Conservation (phyloP, 2,888 invertebrate species). For the Stratiomys singularior region DNA sequence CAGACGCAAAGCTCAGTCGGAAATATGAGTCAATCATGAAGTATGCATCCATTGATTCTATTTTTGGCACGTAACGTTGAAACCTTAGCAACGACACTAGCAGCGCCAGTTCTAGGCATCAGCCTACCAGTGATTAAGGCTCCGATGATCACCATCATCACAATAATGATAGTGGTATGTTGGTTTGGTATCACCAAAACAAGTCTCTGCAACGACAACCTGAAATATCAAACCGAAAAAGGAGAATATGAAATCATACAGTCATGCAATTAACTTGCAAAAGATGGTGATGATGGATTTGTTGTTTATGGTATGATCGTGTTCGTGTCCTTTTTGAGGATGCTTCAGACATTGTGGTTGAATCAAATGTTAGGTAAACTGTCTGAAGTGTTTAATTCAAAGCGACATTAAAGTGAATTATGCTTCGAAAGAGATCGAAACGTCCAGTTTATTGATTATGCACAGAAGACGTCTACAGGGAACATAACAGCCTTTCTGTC, state of each 20-base stretch:
- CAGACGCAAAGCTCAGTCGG: conserved; percentile 12
- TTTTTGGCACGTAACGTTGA: not conserved
- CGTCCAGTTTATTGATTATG: not conserved
- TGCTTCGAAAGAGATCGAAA: not conserved
- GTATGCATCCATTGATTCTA: not conserved
- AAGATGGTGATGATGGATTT: conserved; percentile 13
- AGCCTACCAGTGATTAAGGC: not conserved
- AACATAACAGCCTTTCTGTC: not conserved
- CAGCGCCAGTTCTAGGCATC: not conserved
- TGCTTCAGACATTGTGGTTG: not conserved
- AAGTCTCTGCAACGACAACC: not conserved
- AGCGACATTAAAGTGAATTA: not conserved
- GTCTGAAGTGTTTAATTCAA: not conserved
- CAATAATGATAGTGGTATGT: not conserved
- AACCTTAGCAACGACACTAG: not conserved
- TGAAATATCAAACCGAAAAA: not conserved
- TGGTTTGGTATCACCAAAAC: not conserved
- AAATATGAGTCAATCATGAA: conserved; percentile 24
- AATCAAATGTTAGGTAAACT: not conserved
- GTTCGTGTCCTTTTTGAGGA: not conserved
- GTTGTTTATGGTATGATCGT: not conserved
- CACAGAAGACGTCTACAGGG: not conserved
- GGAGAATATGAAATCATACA: conserved; percentile 11
- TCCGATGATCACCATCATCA: not conserved
- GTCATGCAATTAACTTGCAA: conserved; percentile 18